Evolutionary conservation across 2,888 invertebrate genomes (phyloP), one percentile per base, ranked within the genome.

Genomic region (Xylocampa areola): DNA sequence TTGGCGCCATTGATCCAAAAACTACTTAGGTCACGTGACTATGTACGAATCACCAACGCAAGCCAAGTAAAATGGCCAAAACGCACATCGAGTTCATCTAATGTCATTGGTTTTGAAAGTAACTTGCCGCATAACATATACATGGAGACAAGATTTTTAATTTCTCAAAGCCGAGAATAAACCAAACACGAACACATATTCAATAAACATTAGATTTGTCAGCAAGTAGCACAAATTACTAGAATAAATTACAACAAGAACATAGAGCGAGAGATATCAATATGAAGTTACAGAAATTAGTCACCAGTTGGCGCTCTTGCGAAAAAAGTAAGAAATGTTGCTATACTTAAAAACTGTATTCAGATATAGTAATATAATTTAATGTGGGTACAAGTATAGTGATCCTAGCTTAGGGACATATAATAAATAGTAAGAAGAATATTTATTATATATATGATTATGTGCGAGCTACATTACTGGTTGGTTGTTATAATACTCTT

Each of bases 1-100:
- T 94, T 94, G 94, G 94, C 94, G 94, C 94, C 94, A 94, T 94
- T 94, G 94, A 93, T 94, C 92, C 90, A 86, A 91, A 90, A 91
- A 86, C 83, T 89, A 88, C 89, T 89, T 82, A 78, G 92, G 88
- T 94, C 94, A 94, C 94, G 94, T 94, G 94, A 94, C 94, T 92
- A 94, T 82, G 85, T 92, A 92, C 92, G 92, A 93, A 91, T 92
- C 92, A 93, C 93, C 91, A 93, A 93, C 91, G 92, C 93, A 92
- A 94, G 93, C 94, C 92, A 92, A 92, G 89, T 92, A 92, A 94
- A 92, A 93, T 94, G 94, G 94, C 94, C 91, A 93, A 91, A 92
- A 92, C 93, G 92, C 94, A 93, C 92, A 91, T 92, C 91, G 90
- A 92, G 90, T 91, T 91, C 91, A 88, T 90, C 83, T 87, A 92